Conservation (phyloP, 2,888 invertebrate species). For the Pollenia labialis region DNA sequence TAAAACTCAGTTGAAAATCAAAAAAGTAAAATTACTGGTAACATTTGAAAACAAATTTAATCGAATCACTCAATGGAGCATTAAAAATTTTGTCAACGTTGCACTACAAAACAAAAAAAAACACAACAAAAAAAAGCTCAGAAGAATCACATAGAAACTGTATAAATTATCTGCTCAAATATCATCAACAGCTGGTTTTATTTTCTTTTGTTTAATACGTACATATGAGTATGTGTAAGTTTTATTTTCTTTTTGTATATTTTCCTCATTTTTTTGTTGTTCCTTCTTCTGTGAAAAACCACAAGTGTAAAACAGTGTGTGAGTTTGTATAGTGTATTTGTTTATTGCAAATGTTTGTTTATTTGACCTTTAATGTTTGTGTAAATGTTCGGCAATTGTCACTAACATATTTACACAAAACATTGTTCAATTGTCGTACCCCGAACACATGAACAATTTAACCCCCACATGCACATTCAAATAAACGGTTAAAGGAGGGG, state of each 20-base stretch:
- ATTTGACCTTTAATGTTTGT: constrained; percentile 73
- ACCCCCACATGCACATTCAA: neutral
- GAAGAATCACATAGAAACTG: constrained; percentile 54
- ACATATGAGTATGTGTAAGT: constrained; percentile 11
- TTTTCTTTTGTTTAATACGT: constrained; percentile 61
- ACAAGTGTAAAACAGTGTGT: constrained; percentile 59
- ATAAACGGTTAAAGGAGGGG: neutral
- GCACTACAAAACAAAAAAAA: constrained; percentile 6
- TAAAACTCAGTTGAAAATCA: constrained; percentile 11
- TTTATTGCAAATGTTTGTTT: constrained; percentile 73
- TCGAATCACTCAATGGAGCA: constrained; percentile 70
- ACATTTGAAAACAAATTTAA: constrained; percentile 56
- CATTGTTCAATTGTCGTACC: constrained; percentile 37
- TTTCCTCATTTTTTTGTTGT: neutral
- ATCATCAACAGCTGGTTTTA: constrained; percentile 69
- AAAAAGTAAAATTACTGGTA: constrained; percentile 7
- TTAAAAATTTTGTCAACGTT: constrained; percentile 63
- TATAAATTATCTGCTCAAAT: constrained; percentile 68
- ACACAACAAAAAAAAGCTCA: constrained; percentile 1
- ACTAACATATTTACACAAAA: constrained; percentile 62
- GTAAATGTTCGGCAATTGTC: constrained; percentile 73
- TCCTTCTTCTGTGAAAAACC: constrained; percentile 45
- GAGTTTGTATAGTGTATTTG: constrained; percentile 54
- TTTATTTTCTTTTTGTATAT: constrained; percentile 39
- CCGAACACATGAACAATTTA: constrained; percentile 21